phyloP scores from a whole-genome alignment of 2,113 vertebrate genomes.

The Callionymus lyra region DNA sequence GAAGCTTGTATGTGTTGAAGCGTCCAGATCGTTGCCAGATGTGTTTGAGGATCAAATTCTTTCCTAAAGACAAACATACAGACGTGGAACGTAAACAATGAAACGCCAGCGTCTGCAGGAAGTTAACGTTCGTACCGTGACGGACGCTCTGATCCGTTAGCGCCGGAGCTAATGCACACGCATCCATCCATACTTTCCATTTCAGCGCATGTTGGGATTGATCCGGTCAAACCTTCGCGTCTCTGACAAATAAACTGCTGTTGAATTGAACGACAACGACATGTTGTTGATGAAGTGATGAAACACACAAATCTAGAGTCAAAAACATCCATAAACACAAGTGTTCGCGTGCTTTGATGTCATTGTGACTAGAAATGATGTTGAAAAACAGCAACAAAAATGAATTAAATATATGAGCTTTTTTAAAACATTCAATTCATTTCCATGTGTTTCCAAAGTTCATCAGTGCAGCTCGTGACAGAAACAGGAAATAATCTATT shows the following conservation, averaged over 20 bases:
- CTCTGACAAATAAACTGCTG: conserved; percentile 22
- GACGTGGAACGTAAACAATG: conserved; percentile 50
- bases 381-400: too few species aligned
- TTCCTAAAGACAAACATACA: conserved; percentile 45
- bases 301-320: too few species aligned
- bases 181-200: too few species aligned
- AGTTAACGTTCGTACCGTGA: conserved; percentile 32
- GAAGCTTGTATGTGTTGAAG: conserved; percentile 21
- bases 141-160: too few species aligned
- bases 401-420: too few species aligned
- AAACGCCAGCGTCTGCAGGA: conserved; percentile 43
- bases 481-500: too few species aligned
- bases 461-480: too few species aligned
- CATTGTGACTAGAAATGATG: too few species aligned
- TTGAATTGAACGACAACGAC: conserved; percentile 22
- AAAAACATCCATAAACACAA: too few species aligned
- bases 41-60: conserved; percentile 33
- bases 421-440: too few species aligned
- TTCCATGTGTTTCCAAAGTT: too few species aligned
- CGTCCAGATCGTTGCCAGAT: conserved; percentile 47
- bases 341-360: too few species aligned
- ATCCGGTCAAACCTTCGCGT: conserved; percentile 38
- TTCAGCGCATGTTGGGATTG: conserved; percentile 54
- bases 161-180: conserved; percentile 46
- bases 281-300: conserved; percentile 5